phyloP scores from a whole-genome alignment of 1,140 invertebrate genomes.

The Triops longicaudatus region DNA sequence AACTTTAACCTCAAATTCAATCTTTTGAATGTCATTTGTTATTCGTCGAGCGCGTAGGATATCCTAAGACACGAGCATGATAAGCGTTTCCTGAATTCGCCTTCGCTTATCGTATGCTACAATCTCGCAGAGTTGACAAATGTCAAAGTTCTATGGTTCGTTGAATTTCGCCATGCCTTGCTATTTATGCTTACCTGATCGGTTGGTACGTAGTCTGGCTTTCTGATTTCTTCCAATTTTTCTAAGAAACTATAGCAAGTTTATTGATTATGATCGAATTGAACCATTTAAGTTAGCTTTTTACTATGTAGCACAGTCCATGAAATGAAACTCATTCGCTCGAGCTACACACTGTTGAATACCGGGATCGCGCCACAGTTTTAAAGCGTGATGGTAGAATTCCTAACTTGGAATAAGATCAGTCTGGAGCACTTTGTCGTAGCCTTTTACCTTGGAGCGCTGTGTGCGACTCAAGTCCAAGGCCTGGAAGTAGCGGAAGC shows the following conservation, averaged over 20 bases:
- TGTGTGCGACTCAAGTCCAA: slow-evolving; percentile 39
- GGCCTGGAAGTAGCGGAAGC: slow-evolving; percentile 47
- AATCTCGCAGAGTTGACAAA: neutral
- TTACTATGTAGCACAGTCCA: slow-evolving; percentile 74
- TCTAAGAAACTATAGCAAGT: slow-evolving; percentile 54
- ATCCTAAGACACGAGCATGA: slow-evolving; percentile 40
- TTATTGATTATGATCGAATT: slow-evolving; percentile 26
- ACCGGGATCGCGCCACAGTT: slow-evolving; percentile 54
- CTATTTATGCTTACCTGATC: slow-evolving; percentile 42
- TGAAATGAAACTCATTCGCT: slow-evolving; percentile 67
- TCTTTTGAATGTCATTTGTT: slow-evolving; percentile 61
- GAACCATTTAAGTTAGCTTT: slow-evolving; percentile 12
- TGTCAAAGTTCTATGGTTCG: neutral
- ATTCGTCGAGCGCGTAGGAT: slow-evolving; percentile 59
- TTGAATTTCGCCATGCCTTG: neutral
- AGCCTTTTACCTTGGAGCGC: slow-evolving; percentile 30
- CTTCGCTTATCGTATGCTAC: slow-evolving; percentile 21
- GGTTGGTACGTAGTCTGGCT: slow-evolving; percentile 52
- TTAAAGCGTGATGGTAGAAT: slow-evolving; percentile 55
- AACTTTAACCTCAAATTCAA: slow-evolving; percentile 59
- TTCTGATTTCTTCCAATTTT: slow-evolving; percentile 49
- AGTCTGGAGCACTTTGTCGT: neutral
- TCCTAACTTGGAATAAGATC: slow-evolving; percentile 45
- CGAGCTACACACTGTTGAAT: slow-evolving; percentile 59
- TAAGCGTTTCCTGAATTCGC: slow-evolving; percentile 11